Percentiles rank a stretch among this genome's conserved stretches.
Conservation (phyloP, 2,113 vertebrate species). For the Pluvianellus socialis region DNA sequence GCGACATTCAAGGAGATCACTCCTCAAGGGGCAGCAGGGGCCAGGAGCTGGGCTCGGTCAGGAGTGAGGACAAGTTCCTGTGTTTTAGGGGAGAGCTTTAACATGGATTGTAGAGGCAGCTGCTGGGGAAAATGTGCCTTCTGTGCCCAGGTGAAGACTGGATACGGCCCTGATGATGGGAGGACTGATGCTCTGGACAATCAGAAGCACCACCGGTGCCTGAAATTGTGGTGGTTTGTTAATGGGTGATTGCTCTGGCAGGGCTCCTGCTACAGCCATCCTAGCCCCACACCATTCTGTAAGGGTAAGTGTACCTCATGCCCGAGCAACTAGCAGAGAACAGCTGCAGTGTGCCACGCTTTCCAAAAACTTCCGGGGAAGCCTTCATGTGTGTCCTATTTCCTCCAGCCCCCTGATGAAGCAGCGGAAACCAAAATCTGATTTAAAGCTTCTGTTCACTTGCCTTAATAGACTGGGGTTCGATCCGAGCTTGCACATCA, state of each 20-base stretch:
- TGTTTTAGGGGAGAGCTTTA: background rate
- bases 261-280: background rate
- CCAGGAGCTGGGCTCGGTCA: background rate
- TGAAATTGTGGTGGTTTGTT: background rate
- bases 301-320: background rate
- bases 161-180: background rate
- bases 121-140: background rate
- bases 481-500: fast-evolving
- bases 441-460: background rate
- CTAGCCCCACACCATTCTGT: background rate
- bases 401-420: background rate
- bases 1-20: background rate
- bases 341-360: background rate
- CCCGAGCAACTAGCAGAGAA: background rate
- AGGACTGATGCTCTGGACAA: background rate
- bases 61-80: background rate
- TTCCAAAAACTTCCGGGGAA: conserved; percentile 13
- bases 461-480: background rate
- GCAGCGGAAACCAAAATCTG: background rate
- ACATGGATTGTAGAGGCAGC: background rate
- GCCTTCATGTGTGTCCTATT: background rate
- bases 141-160: background rate
- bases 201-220: background rate
- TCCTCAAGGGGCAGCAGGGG: fast-evolving
- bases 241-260: background rate